Percentiles rank a stretch among this genome's conserved stretches.
Evolutionary conservation across 2,888 invertebrate species (phyloP).

Genomic region (Caenorhabditis doughertyi): DNA sequence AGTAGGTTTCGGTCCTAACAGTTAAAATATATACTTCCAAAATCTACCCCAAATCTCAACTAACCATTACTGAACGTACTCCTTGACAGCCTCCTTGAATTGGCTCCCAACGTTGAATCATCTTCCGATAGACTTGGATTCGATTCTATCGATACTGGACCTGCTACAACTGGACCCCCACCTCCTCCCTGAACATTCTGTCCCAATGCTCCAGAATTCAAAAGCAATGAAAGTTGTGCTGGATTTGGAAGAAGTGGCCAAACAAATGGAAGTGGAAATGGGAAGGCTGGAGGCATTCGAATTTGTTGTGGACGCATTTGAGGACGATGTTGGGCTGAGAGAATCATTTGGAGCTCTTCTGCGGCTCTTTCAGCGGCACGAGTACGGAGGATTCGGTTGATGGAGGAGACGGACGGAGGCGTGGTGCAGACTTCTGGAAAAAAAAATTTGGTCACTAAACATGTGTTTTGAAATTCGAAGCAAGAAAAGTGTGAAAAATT

Average conservation of each 20-base stretch:
- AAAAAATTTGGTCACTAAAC: too few relatives aligned
- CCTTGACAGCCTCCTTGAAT: constrained; percentile 47
- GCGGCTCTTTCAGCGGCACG: constrained; percentile 96
- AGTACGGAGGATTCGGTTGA: constrained; percentile 95
- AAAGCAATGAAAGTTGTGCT: constrained; percentile 44
- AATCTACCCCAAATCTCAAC: neutral
- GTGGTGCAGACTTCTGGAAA: constrained; percentile 87
- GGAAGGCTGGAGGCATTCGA: constrained; percentile 44
- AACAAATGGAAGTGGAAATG: constrained; percentile 61
- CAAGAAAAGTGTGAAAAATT: too few relatives aligned
- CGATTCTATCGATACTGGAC: constrained; percentile 54
- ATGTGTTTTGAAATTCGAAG: too few relatives aligned
- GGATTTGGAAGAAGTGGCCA: constrained; percentile 71
- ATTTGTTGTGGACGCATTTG: constrained; percentile 22
- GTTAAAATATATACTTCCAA: too few relatives aligned
- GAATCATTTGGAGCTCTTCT: constrained; percentile 90
- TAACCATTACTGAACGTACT: constrained; percentile 66
- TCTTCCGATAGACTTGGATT: constrained; percentile 69
- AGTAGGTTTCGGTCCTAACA: too few relatives aligned
- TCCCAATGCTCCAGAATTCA: constrained; percentile 12
- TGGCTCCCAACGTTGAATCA: constrained; percentile 53
- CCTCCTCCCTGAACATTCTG: constrained; percentile 3
- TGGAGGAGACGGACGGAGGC: constrained; percentile 95
- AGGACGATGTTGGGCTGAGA: constrained; percentile 72
- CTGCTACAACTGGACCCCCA: neutral